Conservation (phyloP, 2,797 vertebrate species). For the Ara ararauna region DNA sequence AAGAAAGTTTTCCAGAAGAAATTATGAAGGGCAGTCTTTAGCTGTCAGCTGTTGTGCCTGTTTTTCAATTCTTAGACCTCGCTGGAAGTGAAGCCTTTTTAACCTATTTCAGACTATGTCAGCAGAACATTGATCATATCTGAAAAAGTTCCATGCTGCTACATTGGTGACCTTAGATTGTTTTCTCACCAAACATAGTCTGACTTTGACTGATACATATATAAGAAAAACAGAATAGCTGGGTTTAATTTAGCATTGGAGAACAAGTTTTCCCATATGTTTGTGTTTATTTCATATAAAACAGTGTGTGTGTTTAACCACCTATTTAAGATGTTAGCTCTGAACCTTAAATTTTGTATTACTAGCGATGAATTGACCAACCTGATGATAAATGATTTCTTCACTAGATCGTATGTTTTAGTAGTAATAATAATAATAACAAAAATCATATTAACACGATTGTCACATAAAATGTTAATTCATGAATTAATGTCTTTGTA, state of each 20-base stretch:
- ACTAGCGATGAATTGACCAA: background rate
- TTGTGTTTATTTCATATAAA: background rate
- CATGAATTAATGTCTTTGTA: background rate
- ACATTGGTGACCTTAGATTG: background rate
- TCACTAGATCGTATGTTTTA: accelerated
- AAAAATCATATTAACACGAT: background rate
- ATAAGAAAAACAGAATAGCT: background rate
- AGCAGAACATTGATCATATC: background rate
- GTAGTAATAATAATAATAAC: background rate
- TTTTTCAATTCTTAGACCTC: background rate
- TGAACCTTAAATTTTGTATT: background rate
- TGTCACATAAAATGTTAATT: background rate
- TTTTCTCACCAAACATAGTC: background rate
- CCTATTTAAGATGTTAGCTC: background rate
- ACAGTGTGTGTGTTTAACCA: background rate
- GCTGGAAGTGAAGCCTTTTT: background rate
- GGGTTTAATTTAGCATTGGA: background rate
- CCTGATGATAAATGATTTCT: background rate
- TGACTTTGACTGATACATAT: background rate
- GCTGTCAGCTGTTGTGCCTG: background rate
- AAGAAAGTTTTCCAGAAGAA: background rate
- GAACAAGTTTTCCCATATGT: background rate
- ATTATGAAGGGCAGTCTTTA: background rate
- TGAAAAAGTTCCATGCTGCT: background rate
- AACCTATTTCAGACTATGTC: background rate